Conservation (phyloP, 1,140 invertebrate species). For the Panulirus ornatus region DNA sequence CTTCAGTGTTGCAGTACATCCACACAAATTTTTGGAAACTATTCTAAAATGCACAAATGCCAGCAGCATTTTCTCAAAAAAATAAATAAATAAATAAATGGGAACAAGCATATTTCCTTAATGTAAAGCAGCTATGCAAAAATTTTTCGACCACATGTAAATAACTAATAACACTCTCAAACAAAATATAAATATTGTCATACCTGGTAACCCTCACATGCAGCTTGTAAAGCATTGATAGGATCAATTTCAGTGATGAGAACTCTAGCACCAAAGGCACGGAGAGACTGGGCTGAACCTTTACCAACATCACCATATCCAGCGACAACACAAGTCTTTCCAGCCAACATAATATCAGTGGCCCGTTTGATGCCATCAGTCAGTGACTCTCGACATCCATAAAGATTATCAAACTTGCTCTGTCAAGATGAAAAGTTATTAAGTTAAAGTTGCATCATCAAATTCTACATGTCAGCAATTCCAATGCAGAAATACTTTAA, state of each 20-base stretch:
- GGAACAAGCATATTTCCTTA: neutral
- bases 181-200: neutral
- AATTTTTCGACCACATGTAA: no score
- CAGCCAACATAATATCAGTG: conserved; percentile 98
- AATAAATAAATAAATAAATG: no score
- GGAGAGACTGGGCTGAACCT: conserved; percentile 96
- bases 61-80: neutral
- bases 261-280: conserved; percentile 96
- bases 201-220: conserved; percentile 98
- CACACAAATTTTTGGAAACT: no score
- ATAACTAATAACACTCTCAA: no score
- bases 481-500: conserved; percentile 3
- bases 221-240: conserved; percentile 98
- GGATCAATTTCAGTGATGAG: conserved; percentile 99
- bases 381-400: conserved; percentile 98
- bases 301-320: conserved; percentile 99
- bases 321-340: conserved; percentile 98
- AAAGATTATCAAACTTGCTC: conserved; percentile 99
- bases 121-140: conserved; percentile 1
- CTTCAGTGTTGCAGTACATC: no score
- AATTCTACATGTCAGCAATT: no score
- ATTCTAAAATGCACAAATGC: no score
- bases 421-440: conserved; percentile 78
- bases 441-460: conserved; percentile 1
- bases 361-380: conserved; percentile 99